These are phyloP conservation scores for Pseudococcus jackbeardsleyi DNA, from an alignment of 2,888 invertebrate genomes.

Conservation along the genomic window DNA sequence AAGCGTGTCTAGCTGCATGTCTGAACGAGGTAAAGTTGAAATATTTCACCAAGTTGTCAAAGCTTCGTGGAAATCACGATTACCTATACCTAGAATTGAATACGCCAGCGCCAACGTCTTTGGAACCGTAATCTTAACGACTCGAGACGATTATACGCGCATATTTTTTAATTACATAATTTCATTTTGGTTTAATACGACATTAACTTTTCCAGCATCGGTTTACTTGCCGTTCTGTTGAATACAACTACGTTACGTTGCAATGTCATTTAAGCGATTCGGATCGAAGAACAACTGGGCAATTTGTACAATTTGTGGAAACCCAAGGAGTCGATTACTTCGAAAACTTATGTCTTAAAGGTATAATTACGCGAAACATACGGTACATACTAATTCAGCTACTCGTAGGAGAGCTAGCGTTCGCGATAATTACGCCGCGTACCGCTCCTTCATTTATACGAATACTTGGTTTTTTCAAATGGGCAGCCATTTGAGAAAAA, in stretches of 20 bases:
- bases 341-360: conserved; percentile 91
- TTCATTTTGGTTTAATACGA: neutral
- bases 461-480: neutral
- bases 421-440: neutral
- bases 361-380: conserved; percentile 69
- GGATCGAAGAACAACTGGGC: conserved; percentile 88
- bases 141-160: neutral
- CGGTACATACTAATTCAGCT: conserved; percentile 16
- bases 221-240: conserved; percentile 91
- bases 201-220: conserved; percentile 77
- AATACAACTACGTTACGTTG: conserved; percentile 93
- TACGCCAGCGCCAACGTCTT: neutral
- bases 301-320: conserved; percentile 90
- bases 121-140: too few species aligned
- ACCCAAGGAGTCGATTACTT: conserved; percentile 88
- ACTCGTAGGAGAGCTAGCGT: neutral
- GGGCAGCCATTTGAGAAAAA: neutral
- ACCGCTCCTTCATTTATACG: neutral
- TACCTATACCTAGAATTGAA: neutral
- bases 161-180: conserved; percentile 18
- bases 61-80: neutral
- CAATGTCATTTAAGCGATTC: conserved; percentile 92
- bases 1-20: conserved; percentile 92
- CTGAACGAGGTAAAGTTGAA: conserved; percentile 81
- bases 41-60: neutral